Conservation (phyloP, 2,888 invertebrate species). For the Rhamnusium bicolor region DNA sequence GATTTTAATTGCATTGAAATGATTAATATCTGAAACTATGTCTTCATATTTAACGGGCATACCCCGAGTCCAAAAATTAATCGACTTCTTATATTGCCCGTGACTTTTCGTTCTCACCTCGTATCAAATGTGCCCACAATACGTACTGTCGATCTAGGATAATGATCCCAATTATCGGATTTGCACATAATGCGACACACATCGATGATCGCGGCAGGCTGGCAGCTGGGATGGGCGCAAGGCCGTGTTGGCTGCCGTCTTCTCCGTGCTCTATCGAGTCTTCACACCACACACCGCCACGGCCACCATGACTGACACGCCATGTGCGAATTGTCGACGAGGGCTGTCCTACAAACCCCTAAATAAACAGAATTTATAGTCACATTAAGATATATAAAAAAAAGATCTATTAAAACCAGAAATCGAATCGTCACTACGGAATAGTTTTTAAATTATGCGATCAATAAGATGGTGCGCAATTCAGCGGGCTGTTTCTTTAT, state of each 20-base stretch:
- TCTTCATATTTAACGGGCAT: too few species aligned
- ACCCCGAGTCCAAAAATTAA: too few species aligned
- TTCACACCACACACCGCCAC: background rate
- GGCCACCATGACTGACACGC: background rate
- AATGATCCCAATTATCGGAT: constrained; percentile 68
- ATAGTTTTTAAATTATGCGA: too few species aligned
- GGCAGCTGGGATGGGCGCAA: constrained; percentile 61
- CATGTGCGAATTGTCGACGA: background rate
- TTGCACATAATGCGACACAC: constrained; percentile 67
- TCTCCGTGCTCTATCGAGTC: constrained; percentile 8
- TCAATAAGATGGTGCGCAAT: too few species aligned
- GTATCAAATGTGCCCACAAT: constrained; percentile 3
- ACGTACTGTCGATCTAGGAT: constrained; percentile 57
- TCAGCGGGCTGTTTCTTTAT: too few species aligned
- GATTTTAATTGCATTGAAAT: too few species aligned
- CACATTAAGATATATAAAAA: too few species aligned
- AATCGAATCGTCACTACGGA: too few species aligned
- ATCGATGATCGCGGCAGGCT: constrained; percentile 50
- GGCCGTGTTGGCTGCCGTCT: constrained; percentile 48
- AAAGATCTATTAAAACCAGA: too few species aligned
- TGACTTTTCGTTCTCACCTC: background rate
- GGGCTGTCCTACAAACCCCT: background rate
- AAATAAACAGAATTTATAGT: background rate
- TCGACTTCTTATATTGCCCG: too few species aligned
- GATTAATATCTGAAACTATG: too few species aligned